Evolutionary conservation across 2,888 invertebrate genomes (phyloP).

Genomic region (Polydrusus cervinus): DNA sequence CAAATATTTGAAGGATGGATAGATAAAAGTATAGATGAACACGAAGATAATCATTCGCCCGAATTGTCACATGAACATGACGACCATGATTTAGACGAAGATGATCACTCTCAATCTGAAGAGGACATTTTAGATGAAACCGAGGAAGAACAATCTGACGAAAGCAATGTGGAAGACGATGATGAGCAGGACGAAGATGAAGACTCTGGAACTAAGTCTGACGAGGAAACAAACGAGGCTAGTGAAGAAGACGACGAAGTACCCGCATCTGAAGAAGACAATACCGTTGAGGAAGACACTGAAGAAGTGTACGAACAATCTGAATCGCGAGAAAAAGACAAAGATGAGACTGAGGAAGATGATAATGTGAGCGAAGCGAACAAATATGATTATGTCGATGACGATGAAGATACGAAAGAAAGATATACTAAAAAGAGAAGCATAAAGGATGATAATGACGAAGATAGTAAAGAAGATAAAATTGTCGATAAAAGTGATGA

Average conservation of each 20-base stretch:
- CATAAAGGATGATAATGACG: conserved; percentile 53
- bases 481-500: conserved; percentile 57
- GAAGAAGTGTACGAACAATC: conserved; percentile 64
- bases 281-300: conserved; percentile 62
- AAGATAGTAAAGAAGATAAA: conserved; percentile 56
- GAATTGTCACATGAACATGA: conserved; percentile 62
- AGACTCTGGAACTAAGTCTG: conserved; percentile 63
- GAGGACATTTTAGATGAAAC: conserved; percentile 60
- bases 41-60: conserved; percentile 68
- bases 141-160: conserved; percentile 59
- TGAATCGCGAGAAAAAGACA: conserved; percentile 63
- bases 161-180: conserved; percentile 47
- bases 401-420: conserved; percentile 49
- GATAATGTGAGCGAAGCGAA: conserved; percentile 57
- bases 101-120: conserved; percentile 55
- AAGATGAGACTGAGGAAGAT: conserved; percentile 64
- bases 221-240: conserved; percentile 65
- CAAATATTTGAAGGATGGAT: conserved; percentile 87
- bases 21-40: conserved; percentile 74
- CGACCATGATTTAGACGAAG: conserved; percentile 62
- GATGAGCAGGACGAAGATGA: conserved; percentile 63
- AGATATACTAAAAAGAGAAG: conserved; percentile 34
- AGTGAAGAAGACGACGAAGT: conserved; percentile 64
- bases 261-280: conserved; percentile 66
- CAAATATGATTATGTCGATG: conserved; percentile 54